Base-by-base conservation (phyloP, 2,113 vertebrate species). In the Synodontis membranacea region DNA sequence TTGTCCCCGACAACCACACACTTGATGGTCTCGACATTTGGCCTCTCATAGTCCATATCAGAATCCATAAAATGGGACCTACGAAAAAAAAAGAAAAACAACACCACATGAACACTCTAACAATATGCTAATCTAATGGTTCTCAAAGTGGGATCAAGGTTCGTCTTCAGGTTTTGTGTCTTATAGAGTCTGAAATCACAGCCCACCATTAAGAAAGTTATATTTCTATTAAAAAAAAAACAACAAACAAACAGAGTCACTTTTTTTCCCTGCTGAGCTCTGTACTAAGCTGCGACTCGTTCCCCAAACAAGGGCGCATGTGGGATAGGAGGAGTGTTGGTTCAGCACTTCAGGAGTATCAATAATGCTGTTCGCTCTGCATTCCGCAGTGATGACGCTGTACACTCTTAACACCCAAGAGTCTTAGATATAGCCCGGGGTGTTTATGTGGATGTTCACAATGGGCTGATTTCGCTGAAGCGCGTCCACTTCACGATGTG, bases 1-100 rank as follows among this genome's bases (percentile, higher is more conserved):
- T 97, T 97, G 92, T 97, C 96, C 83, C 96, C 96, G 15, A 97
- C 96, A 92, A 97, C 96, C 91, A 97, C 96, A 93, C 96, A 97
- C 92, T 97, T 97, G 93, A 97, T 97, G 89, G 96, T 97, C 94
- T 97, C 96, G 87, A 97, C 96, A 94, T 97, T 97, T 89, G 96
- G 96, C 81, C 96, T 94, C 95, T 97, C 96, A 95, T 97, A 97
- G 89, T 97, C 96, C 93, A 96, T 95, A 93, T 97, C 96, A 92
- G 96, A 93, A 94, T 97, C 96, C 96, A 97, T 97, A 91, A 94
- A 95, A 93, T 95, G 91, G 84, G 94, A 93, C 95, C 95, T 95
- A 7, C 10, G 58, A 42, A 80, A 54, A n/a, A 23, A 0, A 28
- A 68, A 37, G 39, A 28, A 42, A 11, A 42, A 66, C 31, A 5